These are phyloP conservation scores for Trichopoda pennipes DNA, from an alignment of 2,888 invertebrate species.

Conservation along the genomic window DNA sequence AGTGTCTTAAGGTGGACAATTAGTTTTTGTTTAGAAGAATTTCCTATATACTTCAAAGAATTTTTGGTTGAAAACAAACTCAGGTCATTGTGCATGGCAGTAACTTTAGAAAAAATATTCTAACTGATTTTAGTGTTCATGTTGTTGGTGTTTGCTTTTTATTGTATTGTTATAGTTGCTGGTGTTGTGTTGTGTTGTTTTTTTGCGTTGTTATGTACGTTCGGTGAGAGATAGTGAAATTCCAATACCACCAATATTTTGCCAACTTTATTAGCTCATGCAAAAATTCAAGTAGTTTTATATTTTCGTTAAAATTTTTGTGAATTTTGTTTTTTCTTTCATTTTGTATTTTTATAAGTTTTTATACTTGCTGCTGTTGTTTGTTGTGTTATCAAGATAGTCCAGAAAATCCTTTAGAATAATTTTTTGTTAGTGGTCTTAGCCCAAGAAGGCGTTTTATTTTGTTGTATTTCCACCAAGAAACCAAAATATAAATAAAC, in stretches of 20 bases:
- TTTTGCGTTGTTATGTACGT: slow-evolving; percentile 32
- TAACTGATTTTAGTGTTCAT: slow-evolving; percentile 66
- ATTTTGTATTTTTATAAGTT: background rate
- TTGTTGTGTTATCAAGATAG: slow-evolving; percentile 68
- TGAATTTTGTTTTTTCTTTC: slow-evolving; percentile 13
- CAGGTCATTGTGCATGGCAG: slow-evolving; percentile 28
- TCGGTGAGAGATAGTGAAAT: slow-evolving; percentile 62
- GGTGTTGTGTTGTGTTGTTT: background rate
- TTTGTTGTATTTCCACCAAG: slow-evolving; percentile 15
- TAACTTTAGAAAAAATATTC: slow-evolving; percentile 58
- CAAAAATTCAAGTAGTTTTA: slow-evolving; percentile 68
- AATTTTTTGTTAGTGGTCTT: slow-evolving; percentile 47
- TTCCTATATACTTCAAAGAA: background rate
- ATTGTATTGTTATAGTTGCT: slow-evolving; percentile 27
- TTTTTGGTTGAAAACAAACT: background rate
- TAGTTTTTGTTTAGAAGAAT: background rate
- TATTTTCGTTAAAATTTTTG: slow-evolving; percentile 54
- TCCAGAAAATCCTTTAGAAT: slow-evolving; percentile 69
- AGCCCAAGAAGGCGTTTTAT: slow-evolving; percentile 58
- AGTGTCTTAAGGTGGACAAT: background rate
- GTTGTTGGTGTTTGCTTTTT: slow-evolving; percentile 28
- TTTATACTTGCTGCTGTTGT: slow-evolving; percentile 16
- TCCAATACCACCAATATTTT: slow-evolving; percentile 71
- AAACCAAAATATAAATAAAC: too few species aligned
- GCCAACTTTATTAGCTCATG: slow-evolving; percentile 71